phyloP scores from a whole-genome alignment of 2,888 invertebrate genomes.

The Bombylius discolor region DNA sequence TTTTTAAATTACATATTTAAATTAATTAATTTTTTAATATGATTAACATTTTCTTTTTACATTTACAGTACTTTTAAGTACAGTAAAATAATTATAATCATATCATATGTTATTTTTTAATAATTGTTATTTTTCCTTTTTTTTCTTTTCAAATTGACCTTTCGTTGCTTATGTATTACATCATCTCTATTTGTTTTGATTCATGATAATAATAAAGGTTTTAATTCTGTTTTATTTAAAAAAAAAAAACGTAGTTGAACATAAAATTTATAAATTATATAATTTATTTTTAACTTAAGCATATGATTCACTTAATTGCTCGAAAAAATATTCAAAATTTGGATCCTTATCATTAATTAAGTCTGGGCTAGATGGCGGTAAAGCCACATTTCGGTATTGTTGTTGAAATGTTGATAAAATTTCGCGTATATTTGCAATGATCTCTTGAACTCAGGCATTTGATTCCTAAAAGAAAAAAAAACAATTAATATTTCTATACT shows the following conservation, averaged over 20 bases:
- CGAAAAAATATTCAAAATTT: conserved; percentile 47
- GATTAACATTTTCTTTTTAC: no score
- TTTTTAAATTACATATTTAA: no score
- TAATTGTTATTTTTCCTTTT: no score
- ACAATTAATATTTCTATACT: conserved; percentile 17
- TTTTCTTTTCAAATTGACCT: background rate
- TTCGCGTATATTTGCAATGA: conserved; percentile 71
- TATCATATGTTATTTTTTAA: no score
- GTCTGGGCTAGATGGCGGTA: conserved; percentile 31
- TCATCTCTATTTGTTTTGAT: no score
- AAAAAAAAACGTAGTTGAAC: no score
- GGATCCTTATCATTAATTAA: conserved; percentile 40
- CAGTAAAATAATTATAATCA: no score
- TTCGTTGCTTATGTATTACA: background rate
- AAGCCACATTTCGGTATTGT: conserved; percentile 41
- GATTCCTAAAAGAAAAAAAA: conserved; percentile 56
- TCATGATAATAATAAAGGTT: no score
- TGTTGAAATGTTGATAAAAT: conserved; percentile 55
- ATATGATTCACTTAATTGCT: conserved; percentile 52
- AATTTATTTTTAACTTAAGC: conserved; percentile 35
- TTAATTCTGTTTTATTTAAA: no score
- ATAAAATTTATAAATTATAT: no score
- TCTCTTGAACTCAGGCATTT: conserved; percentile 82
- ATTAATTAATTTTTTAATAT: no score
- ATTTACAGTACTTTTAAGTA: no score